Conservation (phyloP, 2,797 vertebrate species). For the Leptatherina wallacei region DNA sequence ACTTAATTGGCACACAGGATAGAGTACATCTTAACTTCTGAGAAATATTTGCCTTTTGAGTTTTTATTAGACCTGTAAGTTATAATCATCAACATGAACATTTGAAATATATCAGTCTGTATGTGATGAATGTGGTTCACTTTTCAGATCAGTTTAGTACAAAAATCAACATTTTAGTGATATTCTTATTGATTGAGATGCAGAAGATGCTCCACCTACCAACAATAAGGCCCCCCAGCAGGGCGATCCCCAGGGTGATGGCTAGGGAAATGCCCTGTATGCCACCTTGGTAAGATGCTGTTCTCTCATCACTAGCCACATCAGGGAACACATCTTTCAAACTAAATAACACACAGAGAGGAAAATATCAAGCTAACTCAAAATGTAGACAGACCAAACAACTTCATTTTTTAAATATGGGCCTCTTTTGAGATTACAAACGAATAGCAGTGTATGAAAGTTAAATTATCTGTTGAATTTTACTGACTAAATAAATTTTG, state of each 20-base stretch:
- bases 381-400: not conserved
- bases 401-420: no score
- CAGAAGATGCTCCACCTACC: constrained; percentile 77
- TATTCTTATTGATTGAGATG: no score
- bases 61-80: no score
- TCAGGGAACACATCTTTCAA: constrained; percentile 85
- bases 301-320: constrained; percentile 19
- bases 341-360: constrained; percentile 60
- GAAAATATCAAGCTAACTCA: not conserved
- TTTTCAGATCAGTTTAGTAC: no score
- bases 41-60: no score
- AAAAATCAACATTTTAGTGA: no score
- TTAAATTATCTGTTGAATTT: not conserved
- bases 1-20: no score
- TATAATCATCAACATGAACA: no score
- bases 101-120: no score
- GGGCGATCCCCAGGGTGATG: constrained; percentile 85
- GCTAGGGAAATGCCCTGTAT: constrained; percentile 85
- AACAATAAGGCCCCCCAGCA: constrained; percentile 84
- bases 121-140: no score
- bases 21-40: no score
- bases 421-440: not conserved
- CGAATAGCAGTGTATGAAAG: not conserved
- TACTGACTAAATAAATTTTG: accelerated
- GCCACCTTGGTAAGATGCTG: constrained; percentile 66